Evolutionary conservation across 2,797 vertebrate genomes (phyloP), one percentile per base, ranked within the genome.

Genomic region (Podarcis lilfordi): DNA sequence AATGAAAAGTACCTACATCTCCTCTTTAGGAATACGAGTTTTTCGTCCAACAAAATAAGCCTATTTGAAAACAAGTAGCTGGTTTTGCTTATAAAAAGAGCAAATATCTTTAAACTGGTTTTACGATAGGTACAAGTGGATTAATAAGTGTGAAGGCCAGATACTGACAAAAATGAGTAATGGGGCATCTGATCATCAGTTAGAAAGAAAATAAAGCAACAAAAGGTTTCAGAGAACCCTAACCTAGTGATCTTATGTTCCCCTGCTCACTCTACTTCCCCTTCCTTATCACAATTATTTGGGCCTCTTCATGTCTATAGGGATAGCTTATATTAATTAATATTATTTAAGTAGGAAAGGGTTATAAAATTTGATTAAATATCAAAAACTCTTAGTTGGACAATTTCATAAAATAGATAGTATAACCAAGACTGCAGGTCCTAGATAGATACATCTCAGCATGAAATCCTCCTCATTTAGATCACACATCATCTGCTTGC

Each of bases 261-360:
- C 13, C 25, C 19, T 71, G 35, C 29, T 55, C 72, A 45, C 29
- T 13, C n/a, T 9, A 71, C 37, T n/a, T 78, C 37, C 5, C 43
- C 35, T 71, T n/a, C 8, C 55, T 72, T 21, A 64, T 35, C 43
- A 89, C 74, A 89, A 87, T 78, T 76, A 72, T 84, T 21, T 72
- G 13, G 19, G 68, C 84, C 88, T 76, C n/a, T 86, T 71, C 35
- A 76, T 21, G 0, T 81, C 66, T 25, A n/a, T 5, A 32, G 13
- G 6, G 11, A 17, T 45, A 17, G 11, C 35, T 29, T 59, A 13
- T 69, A 80, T 71, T 59, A 69, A 87, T 85, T 72, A 37, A 72
- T 68, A 87, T 87, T 35, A 83, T 32, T 40, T 83, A 19, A 80
- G 7, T 68, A 74, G 13, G 17, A 17, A 27, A 82, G 69, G 11